A percentile compares a stretch with the other conserved stretches of the same genome.
These are phyloP conservation scores for Drosophila fungiperda DNA, from an alignment of 2,888 invertebrate species.

Conservation along the genomic window DNA sequence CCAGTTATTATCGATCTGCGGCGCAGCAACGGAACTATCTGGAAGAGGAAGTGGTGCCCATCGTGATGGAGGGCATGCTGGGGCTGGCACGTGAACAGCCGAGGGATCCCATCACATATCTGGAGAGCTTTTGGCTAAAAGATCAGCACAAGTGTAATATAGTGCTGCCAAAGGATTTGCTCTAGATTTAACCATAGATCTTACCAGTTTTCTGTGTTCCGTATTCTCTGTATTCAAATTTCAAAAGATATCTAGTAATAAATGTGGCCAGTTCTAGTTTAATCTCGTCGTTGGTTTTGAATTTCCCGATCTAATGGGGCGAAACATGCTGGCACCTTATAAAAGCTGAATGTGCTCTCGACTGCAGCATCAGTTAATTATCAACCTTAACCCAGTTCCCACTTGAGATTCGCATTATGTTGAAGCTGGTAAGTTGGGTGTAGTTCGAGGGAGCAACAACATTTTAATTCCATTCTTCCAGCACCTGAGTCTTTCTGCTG, in stretches of 20 bases:
- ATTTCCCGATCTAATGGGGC: conserved; percentile 39
- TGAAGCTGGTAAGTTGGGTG: conserved; percentile 66
- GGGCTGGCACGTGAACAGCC: conserved; percentile 63
- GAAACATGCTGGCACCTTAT: conserved; percentile 41
- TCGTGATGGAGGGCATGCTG: conserved; percentile 68
- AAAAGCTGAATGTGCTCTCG: conserved; percentile 38
- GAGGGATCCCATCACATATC: conserved; percentile 56
- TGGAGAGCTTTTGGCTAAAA: conserved; percentile 62
- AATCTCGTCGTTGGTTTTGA: conserved; percentile 33
- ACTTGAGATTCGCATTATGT: conserved; percentile 55
- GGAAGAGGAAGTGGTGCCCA: conserved; percentile 57
- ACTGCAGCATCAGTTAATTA: conserved; percentile 63
- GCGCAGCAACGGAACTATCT: conserved; percentile 45
- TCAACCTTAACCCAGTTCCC: conserved; percentile 35
- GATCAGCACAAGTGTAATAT: conserved; percentile 62
- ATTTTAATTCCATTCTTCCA: neutral
- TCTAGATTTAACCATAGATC: conserved; percentile 13
- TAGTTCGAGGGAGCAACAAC: no score
- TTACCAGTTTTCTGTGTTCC: neutral
- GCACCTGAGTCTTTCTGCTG: conserved; percentile 49
- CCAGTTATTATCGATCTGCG: conserved; percentile 7
- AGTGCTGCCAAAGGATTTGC: conserved; percentile 50
- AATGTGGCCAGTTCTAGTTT: conserved; percentile 45
- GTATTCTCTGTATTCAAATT: conserved; percentile 45
- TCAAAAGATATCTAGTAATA: conserved; percentile 57